Evolutionary conservation across 2,888 invertebrate species (phyloP).

Genomic region (Tryphoninae sp.): DNA sequence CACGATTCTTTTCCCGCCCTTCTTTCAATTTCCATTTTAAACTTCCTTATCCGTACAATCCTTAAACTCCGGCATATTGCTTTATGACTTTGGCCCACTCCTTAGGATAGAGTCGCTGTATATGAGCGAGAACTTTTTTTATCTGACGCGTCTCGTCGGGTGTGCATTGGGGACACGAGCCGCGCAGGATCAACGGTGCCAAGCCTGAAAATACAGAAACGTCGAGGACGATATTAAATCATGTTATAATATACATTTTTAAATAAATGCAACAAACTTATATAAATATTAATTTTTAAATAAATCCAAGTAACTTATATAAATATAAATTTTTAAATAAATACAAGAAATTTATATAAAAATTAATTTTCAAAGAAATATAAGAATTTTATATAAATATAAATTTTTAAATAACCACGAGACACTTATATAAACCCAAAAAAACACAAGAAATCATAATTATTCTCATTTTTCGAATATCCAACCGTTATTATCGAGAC

Average conservation of each 20-base stretch:
- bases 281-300: too few relatives aligned
- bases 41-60: not conserved
- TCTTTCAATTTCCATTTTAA: not conserved
- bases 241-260: too few relatives aligned
- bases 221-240: slow-evolving; percentile 4
- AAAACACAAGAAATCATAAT: too few relatives aligned
- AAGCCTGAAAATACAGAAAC: slow-evolving; percentile 83
- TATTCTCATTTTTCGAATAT: too few relatives aligned
- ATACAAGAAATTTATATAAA: too few relatives aligned
- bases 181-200: slow-evolving; percentile 88
- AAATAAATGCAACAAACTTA: too few relatives aligned
- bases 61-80: slow-evolving; percentile 84
- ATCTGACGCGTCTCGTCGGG: slow-evolving; percentile 88
- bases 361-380: too few relatives aligned
- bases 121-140: slow-evolving; percentile 88
- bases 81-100: slow-evolving; percentile 90
- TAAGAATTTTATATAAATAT: too few relatives aligned
- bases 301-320: too few relatives aligned
- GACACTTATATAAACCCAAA: too few relatives aligned
- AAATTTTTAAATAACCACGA: too few relatives aligned
- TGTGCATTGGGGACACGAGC: slow-evolving; percentile 88
- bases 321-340: too few relatives aligned
- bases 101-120: slow-evolving; percentile 89
- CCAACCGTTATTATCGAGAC: not conserved
- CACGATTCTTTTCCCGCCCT: slow-evolving; percentile 5